A percentile compares a stretch with the other conserved stretches of the same genome.
These are phyloP conservation scores for Ciconia stormi DNA, from an alignment of 2,113 vertebrate species.

Conservation along the genomic window DNA sequence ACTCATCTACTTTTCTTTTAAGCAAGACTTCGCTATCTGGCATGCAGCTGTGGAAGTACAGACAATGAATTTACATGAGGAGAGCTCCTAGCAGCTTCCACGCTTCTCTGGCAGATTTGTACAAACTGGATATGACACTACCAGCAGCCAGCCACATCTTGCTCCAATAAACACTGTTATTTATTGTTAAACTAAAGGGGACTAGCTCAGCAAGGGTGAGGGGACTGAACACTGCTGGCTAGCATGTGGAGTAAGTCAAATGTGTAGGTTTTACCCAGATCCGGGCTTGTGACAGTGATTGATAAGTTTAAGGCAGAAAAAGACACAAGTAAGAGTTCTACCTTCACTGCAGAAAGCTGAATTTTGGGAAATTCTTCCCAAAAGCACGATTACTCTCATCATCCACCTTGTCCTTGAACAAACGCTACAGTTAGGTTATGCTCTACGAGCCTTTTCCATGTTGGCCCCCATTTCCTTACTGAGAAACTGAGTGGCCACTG, in stretches of 20 bases:
- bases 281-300: neutral
- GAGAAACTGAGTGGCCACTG: neutral
- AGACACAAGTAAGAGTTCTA: neutral
- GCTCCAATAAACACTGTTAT: slow-evolving; percentile 21
- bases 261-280: neutral
- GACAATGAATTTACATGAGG: slow-evolving; percentile 24
- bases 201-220: neutral
- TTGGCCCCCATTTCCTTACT: neutral
- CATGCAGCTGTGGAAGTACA: neutral
- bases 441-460: neutral
- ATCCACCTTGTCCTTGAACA: neutral
- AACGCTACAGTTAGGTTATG: neutral
- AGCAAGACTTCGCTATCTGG: neutral
- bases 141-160: slow-evolving; percentile 37
- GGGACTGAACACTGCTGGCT: neutral
- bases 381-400: neutral
- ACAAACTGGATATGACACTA: slow-evolving; percentile 33
- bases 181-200: neutral
- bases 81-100: slow-evolving; percentile 24
- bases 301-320: neutral
- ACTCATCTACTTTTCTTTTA: neutral
- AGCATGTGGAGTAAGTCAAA: neutral
- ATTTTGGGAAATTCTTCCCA: neutral
- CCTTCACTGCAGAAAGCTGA: neutral
- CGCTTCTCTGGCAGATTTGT: neutral